These are phyloP conservation scores for Xanthostigma xanthostigma DNA, from an alignment of 2,888 invertebrate species.

Conservation along the genomic window DNA sequence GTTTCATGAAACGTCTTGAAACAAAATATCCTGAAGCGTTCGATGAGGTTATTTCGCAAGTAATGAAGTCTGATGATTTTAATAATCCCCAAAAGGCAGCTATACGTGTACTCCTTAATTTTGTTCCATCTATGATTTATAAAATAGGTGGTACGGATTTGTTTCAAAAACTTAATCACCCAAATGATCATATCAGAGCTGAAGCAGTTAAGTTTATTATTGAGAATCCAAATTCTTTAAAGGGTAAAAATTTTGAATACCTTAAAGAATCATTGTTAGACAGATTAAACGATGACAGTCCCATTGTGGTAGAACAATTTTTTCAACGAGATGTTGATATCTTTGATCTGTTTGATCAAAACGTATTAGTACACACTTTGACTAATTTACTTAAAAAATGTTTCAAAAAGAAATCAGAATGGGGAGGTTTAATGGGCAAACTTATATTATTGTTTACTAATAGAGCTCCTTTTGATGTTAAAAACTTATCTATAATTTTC, in stretches of 20 bases:
- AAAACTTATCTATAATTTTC: too few relatives aligned
- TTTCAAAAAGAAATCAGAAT: too few relatives aligned
- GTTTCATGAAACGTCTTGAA: slow-evolving; percentile 45
- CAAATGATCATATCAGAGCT: slow-evolving; percentile 45
- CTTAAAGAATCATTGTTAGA: slow-evolving; percentile 47
- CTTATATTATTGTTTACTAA: too few relatives aligned
- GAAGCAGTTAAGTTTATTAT: slow-evolving; percentile 50
- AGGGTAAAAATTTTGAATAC: slow-evolving; percentile 38
- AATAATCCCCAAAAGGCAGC: slow-evolving; percentile 9
- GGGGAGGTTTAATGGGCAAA: too few relatives aligned
- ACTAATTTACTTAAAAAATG: too few relatives aligned
- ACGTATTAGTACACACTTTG: too few relatives aligned
- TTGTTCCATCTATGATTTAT: background rate
- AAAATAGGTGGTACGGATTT: slow-evolving; percentile 26
- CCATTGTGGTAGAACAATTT: slow-evolving; percentile 28
- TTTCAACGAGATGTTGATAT: slow-evolving; percentile 22
- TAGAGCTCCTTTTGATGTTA: too few relatives aligned
- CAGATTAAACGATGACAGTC: slow-evolving; percentile 51
- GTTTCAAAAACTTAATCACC: slow-evolving; percentile 59
- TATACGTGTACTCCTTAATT: slow-evolving; percentile 5
- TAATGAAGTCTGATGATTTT: slow-evolving; percentile 28
- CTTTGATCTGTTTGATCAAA: too few relatives aligned
- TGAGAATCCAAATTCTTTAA: slow-evolving; percentile 33
- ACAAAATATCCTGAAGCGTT: slow-evolving; percentile 55
- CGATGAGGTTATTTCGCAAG: slow-evolving; percentile 47